phyloP scores from a whole-genome alignment of 2,113 vertebrate species.

The Misgurnus anguillicaudatus region DNA sequence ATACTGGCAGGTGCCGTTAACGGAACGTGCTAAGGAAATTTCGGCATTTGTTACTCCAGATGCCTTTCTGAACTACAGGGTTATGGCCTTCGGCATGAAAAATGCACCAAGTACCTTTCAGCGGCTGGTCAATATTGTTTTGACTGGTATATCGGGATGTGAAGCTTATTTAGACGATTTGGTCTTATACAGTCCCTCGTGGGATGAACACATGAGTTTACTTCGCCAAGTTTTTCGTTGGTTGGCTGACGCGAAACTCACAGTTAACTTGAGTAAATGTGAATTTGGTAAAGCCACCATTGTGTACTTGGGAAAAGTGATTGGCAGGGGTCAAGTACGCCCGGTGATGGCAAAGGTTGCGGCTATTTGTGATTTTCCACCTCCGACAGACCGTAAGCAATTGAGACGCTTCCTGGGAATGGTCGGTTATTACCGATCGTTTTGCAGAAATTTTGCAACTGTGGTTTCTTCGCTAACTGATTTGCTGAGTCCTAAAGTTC shows the following conservation, averaged over 20 bases:
- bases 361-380: neutral
- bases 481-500: neutral
- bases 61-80: too few relatives aligned
- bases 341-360: neutral
- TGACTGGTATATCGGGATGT: neutral
- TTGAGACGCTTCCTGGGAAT: neutral
- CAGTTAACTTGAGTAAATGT: neutral
- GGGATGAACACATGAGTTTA: neutral
- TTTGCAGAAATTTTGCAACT: neutral
- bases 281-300: neutral
- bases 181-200: neutral
- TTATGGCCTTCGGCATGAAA: neutral
- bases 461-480: neutral
- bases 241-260: neutral
- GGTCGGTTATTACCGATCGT: neutral
- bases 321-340: neutral
- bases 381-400: neutral
- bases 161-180: neutral
- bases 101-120: neutral
- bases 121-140: neutral
- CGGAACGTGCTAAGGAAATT: too few relatives aligned
- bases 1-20: too few relatives aligned
- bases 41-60: too few relatives aligned
- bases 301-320: neutral
- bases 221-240: neutral